Evolutionary conservation across 2,888 invertebrate species (phyloP), one percentile per base, ranked within the genome.

Genomic region (Lissocephala sabroskyi): DNA sequence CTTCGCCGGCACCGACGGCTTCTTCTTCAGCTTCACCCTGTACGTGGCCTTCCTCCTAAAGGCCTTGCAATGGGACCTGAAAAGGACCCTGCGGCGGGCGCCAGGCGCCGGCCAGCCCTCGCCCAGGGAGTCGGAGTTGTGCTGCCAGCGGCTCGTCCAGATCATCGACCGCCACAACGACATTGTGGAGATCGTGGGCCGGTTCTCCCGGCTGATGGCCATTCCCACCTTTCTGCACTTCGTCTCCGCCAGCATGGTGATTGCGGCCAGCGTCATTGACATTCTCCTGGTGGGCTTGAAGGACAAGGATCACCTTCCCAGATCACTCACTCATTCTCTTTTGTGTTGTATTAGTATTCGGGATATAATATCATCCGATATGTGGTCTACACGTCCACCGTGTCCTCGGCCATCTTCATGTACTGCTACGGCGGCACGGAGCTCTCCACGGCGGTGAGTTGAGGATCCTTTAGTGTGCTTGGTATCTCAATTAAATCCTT

Each of bases 401-500:
- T 67, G 2, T 52, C 46, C 19, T 57, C 58, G n/a, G 44, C 60
- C 6, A 53, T 67, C 13, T 55, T 53, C 2, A 57, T 63, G 1
- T 75, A 67, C 40, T 67, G 76, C 14, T 71, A 75, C 14, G 66
- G 76, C 0, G 66, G 76, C 42, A 60, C 73, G 0, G 67, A 66
- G 41, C 53, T 66, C 57, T 52, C 73, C 4, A 42, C 51, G 3
- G 67, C 76, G 42, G 66, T 75, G 19, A 43, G 63, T 45, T 1
- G 10, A 17, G 3, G 10, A 2, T 37, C n/a, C 0, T 2, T 9
- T 39, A 9, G 3, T 13, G 17, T 5, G 7, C 23, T 23, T 23
- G 3, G 23, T 3, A 23, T 23, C 23, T 23, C 3, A 5, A 23
- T 23, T 23, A 23, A 7, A 23, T 3, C 7, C 23, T 23, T 5